phyloP scores from a whole-genome alignment of 1,140 invertebrate genomes.

The Mylabris phalerata region DNA sequence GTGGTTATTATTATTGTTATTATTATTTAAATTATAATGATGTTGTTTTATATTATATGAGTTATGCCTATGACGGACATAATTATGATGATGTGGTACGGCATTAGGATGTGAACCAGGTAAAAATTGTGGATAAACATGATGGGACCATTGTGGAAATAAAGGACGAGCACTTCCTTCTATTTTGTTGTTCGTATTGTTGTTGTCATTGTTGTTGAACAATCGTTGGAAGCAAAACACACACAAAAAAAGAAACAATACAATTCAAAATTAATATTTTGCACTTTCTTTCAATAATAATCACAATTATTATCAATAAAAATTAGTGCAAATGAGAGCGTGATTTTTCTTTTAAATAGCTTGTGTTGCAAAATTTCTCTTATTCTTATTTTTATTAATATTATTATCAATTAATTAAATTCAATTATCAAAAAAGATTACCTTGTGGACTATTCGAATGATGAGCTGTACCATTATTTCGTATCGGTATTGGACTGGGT shows the following conservation, averaged over 20 bases:
- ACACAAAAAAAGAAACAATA: conserved; percentile 9
- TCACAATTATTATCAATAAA: too few species aligned
- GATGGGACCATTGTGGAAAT: conserved; percentile 87
- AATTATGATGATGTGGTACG: conserved; percentile 53
- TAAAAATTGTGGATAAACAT: conserved; percentile 86
- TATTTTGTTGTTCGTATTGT: conserved; percentile 9
- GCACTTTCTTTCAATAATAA: too few species aligned
- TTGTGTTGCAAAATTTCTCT: background rate
- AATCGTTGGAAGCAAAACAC: too few species aligned
- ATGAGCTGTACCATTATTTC: conserved; percentile 50
- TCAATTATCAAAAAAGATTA: conserved; percentile 37
- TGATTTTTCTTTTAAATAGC: background rate
- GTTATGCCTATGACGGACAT: conserved; percentile 47
- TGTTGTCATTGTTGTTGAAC: too few species aligned
- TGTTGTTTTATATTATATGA: conserved; percentile 45
- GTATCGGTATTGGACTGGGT: conserved; percentile 46
- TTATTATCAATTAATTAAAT: background rate
- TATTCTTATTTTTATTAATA: background rate
- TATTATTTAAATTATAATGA: conserved; percentile 44
- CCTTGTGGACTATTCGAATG: conserved; percentile 56
- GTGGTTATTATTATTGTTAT: conserved; percentile 46
- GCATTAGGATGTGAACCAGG: conserved; percentile 75
- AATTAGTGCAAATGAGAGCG: conserved; percentile 4
- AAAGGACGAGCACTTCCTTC: conserved; percentile 56
- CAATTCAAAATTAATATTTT: background rate